Base-by-base conservation (phyloP, 2,113 vertebrate species). In the Xerus inauris region DNA sequence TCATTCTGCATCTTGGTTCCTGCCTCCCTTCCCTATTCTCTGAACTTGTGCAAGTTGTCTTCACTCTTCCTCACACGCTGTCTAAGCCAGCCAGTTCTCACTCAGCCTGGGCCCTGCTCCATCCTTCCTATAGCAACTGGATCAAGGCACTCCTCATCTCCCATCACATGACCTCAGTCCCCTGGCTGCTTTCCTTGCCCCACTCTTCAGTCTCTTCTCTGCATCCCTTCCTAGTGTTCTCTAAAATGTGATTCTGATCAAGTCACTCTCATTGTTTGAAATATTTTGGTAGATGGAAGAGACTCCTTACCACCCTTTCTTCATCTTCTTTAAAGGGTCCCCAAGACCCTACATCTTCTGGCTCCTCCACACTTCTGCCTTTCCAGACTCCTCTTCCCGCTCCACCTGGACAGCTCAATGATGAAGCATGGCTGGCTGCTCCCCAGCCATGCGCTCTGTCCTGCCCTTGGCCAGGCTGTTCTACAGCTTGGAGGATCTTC, bases 111-210 rank as follows among this genome's bases (percentile, higher is more conserved):
- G 38, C 11, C 28, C 67, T 32, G 19, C 57, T 91, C 64, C 24
- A 1, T 75, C 45, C 32, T 51, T 49, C 8, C 19, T n/a, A 28
- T 16, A 6, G 0, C 40, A 42, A 8, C 14, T 35, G 30, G 38
- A 35, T 59, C 28, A 2, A 54, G 22, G 11, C 30, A 8, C 17
- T 32, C 35, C 9, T 40, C 13, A 10, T 82, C 49, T 69, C 26
- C 88, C 19, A 9, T 47, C 17, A 17, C 20, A 0, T 17, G 7
- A 32, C 1, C 3, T 42, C 1, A 2, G 5, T 32, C 24, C 40
- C 30, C 11, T 35, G 16, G 17, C 35, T 40, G 24, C 5, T 49
- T 57, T 20, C 4, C 32, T 62, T 69, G 49, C 65, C 20, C 51
- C 11, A 10, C 38, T 35, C 77, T 57, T 91, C 38, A 84, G 19